Evolutionary conservation across 1,140 invertebrate species (phyloP).

Genomic region (Aleiodes sp.): DNA sequence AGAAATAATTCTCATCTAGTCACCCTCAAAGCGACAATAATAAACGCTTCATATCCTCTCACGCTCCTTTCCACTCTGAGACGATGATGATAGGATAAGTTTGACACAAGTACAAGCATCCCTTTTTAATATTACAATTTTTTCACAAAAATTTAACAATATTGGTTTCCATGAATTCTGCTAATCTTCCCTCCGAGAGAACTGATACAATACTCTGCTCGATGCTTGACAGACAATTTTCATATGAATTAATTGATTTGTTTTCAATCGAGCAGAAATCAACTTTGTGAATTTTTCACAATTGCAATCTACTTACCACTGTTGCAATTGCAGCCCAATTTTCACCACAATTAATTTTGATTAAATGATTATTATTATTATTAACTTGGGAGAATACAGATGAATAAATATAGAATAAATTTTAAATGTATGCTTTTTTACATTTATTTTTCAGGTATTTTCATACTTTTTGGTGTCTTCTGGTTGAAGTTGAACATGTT

Average conservation of each 20-base stretch:
- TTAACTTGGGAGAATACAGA: too few species aligned
- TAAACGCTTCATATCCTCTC: too few species aligned
- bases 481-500: conserved; percentile 97
- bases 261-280: conserved; percentile 53
- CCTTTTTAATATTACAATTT: too few species aligned
- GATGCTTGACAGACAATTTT: conserved; percentile 51
- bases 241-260: conserved; percentile 42
- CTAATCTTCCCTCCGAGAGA: too few species aligned
- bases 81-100: too few species aligned
- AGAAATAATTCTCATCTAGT: too few species aligned
- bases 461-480: conserved; percentile 87
- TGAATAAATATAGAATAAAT: neutral
- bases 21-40: too few species aligned
- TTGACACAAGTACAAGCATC: too few species aligned
- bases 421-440: neutral
- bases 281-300: conserved; percentile 60
- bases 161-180: too few species aligned
- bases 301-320: conserved; percentile 38
- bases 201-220: conserved; percentile 44
- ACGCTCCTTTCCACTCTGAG: too few species aligned
- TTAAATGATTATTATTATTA: too few species aligned
- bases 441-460: conserved; percentile 74
- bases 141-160: too few species aligned
- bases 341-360: conserved; percentile 52
- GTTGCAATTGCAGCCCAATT: conserved; percentile 58